Conservation (phyloP, 2,888 invertebrate genomes). For the Branchellion lobata region DNA sequence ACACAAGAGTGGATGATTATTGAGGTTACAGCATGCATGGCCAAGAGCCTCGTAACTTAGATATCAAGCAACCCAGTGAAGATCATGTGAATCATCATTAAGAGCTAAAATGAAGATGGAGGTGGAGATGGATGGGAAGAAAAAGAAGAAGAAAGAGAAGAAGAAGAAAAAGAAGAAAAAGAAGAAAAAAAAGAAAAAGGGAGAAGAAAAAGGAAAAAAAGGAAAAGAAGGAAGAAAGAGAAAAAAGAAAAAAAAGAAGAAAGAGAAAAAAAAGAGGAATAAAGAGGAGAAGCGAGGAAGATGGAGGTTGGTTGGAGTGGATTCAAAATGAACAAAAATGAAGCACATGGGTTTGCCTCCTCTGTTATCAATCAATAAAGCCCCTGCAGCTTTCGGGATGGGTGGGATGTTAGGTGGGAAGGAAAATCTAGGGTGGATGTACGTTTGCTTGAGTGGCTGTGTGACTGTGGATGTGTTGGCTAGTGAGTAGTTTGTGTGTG, state of each 20-base stretch:
- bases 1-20: too few species aligned
- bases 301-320: too few species aligned
- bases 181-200: background rate
- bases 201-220: background rate
- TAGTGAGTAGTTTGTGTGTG: background rate
- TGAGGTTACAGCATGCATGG: too few species aligned
- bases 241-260: background rate
- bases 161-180: background rate
- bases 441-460: background rate
- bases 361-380: conserved; percentile 1
- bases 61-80: too few species aligned
- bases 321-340: too few species aligned
- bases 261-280: conserved; percentile 3
- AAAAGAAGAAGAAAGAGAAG: background rate
- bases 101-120: background rate
- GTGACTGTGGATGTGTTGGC: conserved; percentile 2
- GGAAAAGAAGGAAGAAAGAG: background rate
- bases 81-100: too few species aligned
- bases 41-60: too few species aligned
- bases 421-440: background rate
- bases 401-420: conserved; percentile 33
- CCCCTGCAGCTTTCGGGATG: conserved; percentile 43
- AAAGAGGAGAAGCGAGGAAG: background rate
- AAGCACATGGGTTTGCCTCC: background rate
- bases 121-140: background rate